Base-by-base conservation (phyloP, 2,797 vertebrate genomes). In the Cephalopachus bancanus region DNA sequence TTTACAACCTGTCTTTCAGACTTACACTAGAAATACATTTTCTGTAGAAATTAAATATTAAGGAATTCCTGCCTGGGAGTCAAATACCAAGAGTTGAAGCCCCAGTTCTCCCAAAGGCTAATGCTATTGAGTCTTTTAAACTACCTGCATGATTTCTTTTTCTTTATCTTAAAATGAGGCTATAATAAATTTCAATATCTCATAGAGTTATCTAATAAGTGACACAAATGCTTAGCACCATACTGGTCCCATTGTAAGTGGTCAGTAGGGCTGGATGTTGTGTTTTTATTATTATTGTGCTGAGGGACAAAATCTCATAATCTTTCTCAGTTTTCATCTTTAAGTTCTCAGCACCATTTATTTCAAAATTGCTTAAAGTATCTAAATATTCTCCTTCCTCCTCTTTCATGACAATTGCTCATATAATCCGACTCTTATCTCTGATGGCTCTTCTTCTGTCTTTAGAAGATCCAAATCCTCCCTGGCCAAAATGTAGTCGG, bases 161-260 rank as follows among this genome's bases (percentile, higher is more conserved):
- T 72, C 80, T 37, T 87, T 12, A 26, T 53, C 57, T 64, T 75
- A 87, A 55, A 51, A 75, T 5, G 74, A 19, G 17, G 1, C 49
- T 30, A 22, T 30, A 67, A 62, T 10, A 44, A 87, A 80, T 17
- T 22, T 2, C 2, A 62, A 0, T 4, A 49, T 22, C 53, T 71
- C 10, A 0, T 2, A 74, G 30, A 55, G 11, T 64, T 19, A 7
- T 7, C 12, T 6, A 53, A 19, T 37, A 44, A 62, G 55, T 3
- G 55, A 55, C 33, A 7, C 2, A 0, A 7, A 6, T 49, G 26
- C 2, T 67, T 37, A 53, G 2, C 0, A 33, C 9, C 6, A 1
- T 4, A 28, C 4, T n/a, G 26, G 51, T 51, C 20, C 7, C 19
- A 51, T 65, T 6, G 28, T 19, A 49, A 33, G 12, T 12, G 19